Base-by-base conservation (phyloP, 2,888 invertebrate species). In the Oasisia sp. region DNA sequence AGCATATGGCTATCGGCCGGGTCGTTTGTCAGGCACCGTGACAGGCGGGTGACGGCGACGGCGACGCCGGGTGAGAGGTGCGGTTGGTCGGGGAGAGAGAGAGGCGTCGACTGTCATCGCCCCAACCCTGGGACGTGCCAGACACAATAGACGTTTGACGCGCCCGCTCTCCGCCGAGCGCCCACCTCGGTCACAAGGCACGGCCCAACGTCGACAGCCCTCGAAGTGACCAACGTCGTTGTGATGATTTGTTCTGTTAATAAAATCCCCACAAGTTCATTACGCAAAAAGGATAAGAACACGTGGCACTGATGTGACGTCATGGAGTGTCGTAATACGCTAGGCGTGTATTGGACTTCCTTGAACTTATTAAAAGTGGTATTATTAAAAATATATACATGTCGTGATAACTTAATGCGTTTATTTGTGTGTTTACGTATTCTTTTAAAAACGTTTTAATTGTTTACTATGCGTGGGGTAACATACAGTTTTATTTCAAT, bases 1-100 rank as follows among this genome's bases (percentile, higher is more conserved):
- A 74, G 74, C 74, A 74, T 74, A 74, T 74, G 74, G 74, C 74
- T 74, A 74, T 74, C n/a, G 74, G 27, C 74, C 74, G 74, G 74
- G 74, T 74, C 74, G 74, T 74, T 74, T 74, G 74, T 74, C 74
- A 74, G 74, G 1, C 74, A 27, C 7, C 74, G 74, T 74, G 74
- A 74, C 74, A 74, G 74, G 74, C 27, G 27, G 27, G 27, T 74
- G 74, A 27, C 74, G 74, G 74, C n/a, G 74, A 27, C 74, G 74
- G 27, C 7, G 74, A 7, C 74, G 74, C 74, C 74, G 74, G 14
- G 2, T 7, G 74, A 19, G 74, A 27, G 74, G 74, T n/a, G 74
- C 74, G 27, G 74, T 74, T 19, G 74, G 74, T 74, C 27, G 27
- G 19, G 74, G 74, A 27, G 74, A 74, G 27, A 7, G 74, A 27